phyloP scores from a whole-genome alignment of 2,888 invertebrate genomes.

The Acrobasis repandana region DNA sequence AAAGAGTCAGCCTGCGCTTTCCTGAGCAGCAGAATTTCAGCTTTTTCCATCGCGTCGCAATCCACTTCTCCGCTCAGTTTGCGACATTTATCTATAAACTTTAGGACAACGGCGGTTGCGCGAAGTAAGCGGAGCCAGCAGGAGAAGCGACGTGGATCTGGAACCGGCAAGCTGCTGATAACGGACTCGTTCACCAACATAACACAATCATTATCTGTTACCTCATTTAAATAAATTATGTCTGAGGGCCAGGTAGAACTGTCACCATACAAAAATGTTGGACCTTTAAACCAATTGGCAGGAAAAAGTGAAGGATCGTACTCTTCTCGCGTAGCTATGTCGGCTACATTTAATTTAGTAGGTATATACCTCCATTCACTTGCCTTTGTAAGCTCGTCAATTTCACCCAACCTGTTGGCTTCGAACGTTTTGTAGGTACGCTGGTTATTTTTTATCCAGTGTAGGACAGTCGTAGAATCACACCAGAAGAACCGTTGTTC shows the following conservation, averaged over 20 bases:
- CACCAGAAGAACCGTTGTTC: too few relatives aligned
- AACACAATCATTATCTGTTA: background rate
- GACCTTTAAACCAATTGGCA: background rate
- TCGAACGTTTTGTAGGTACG: background rate
- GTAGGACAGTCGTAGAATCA: too few relatives aligned
- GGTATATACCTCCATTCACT: background rate
- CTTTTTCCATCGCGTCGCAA: too few relatives aligned
- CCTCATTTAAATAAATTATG: background rate
- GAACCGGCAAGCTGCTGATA: background rate
- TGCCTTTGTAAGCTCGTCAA: background rate
- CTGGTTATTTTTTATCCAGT: constrained; percentile 8
- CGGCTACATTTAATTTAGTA: too few relatives aligned
- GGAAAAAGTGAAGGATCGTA: background rate
- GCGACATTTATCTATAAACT: too few relatives aligned
- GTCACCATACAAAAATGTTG: background rate
- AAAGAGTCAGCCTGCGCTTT: too few relatives aligned
- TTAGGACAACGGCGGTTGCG: too few relatives aligned
- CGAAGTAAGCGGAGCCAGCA: too few relatives aligned
- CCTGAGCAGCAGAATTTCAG: too few relatives aligned
- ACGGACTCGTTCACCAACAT: background rate
- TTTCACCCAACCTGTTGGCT: background rate
- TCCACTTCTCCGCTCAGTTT: too few relatives aligned
- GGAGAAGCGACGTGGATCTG: background rate
- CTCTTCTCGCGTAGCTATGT: background rate
- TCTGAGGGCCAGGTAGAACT: background rate